These are phyloP conservation scores for Myotis findleyi DNA, from an alignment of 2,797 vertebrate species.

Conservation along the genomic window DNA sequence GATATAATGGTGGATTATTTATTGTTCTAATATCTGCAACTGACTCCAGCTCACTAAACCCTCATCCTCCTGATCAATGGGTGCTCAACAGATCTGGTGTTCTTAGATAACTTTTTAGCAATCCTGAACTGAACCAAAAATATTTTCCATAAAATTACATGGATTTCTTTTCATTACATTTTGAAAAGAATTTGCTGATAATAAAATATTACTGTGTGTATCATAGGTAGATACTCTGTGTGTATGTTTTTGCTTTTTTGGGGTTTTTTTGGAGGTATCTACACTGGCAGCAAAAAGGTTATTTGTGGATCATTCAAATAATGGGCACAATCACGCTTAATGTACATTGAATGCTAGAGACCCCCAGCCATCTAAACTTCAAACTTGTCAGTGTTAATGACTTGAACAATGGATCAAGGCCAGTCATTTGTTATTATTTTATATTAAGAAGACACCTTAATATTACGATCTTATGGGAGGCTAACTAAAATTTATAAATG, in stretches of 20 bases:
- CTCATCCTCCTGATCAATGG: background rate
- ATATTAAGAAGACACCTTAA: slow-evolving; percentile 25
- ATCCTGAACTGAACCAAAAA: background rate
- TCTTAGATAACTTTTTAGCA: background rate
- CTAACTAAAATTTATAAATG: slow-evolving; percentile 27
- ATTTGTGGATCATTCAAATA: slow-evolving; percentile 32
- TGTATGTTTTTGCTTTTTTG: background rate
- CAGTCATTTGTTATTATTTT: slow-evolving; percentile 54
- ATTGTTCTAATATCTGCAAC: background rate
- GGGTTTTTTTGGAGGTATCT: background rate
- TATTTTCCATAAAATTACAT: background rate
- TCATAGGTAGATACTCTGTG: background rate
- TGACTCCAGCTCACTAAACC: background rate
- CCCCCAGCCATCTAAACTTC: background rate
- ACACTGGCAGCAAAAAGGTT: background rate
- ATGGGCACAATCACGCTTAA: background rate
- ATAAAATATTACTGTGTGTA: background rate
- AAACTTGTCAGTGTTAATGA: slow-evolving; percentile 33
- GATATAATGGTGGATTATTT: background rate
- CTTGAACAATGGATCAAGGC: slow-evolving; percentile 6
- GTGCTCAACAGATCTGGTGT: background rate
- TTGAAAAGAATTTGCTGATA: slow-evolving; percentile 42
- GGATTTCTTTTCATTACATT: background rate
- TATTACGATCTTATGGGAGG: background rate
- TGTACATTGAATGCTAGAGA: slow-evolving; percentile 30